phyloP scores from a whole-genome alignment of 2,888 invertebrate genomes.

The Drosophila siamana region DNA sequence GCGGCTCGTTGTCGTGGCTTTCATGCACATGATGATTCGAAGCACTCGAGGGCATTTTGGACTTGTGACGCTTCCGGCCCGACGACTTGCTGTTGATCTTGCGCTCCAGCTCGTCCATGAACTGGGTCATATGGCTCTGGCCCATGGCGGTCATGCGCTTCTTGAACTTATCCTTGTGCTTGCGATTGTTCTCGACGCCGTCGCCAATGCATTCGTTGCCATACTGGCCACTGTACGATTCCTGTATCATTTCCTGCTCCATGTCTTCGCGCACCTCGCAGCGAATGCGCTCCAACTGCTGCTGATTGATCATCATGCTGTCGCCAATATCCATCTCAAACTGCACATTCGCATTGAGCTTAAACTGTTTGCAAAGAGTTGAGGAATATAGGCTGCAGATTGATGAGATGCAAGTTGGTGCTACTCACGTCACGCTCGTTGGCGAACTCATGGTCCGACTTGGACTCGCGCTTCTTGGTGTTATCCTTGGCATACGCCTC shows the following conservation, averaged over 20 bases:
- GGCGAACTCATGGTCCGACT: constrained; percentile 83
- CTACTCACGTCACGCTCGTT: constrained; percentile 79
- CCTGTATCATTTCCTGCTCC: constrained; percentile 28
- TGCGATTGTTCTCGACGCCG: constrained; percentile 16
- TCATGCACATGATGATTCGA: not conserved
- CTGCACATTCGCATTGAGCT: constrained; percentile 70
- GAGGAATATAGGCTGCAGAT: not conserved
- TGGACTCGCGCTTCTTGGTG: constrained; percentile 79
- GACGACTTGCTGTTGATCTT: constrained; percentile 47
- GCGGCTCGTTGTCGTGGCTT: not conserved
- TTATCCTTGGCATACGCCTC: constrained; percentile 62
- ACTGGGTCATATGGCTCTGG: constrained; percentile 46
- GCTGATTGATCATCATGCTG: constrained; percentile 42
- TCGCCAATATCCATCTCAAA: constrained; percentile 82
- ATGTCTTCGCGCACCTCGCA: constrained; percentile 36
- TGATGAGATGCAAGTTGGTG: not conserved
- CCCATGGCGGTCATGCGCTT: constrained; percentile 30
- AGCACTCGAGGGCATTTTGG: constrained; percentile 22
- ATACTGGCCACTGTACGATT: constrained; percentile 9
- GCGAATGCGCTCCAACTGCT: constrained; percentile 37
- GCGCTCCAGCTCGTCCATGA: constrained; percentile 55
- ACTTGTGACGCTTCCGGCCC: constrained; percentile 46
- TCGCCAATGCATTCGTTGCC: constrained; percentile 46
- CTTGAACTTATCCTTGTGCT: constrained; percentile 31
- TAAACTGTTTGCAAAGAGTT: constrained; percentile 44